These are phyloP conservation scores for Phortica magna DNA, from an alignment of 2,888 invertebrate genomes.

Conservation along the genomic window DNA sequence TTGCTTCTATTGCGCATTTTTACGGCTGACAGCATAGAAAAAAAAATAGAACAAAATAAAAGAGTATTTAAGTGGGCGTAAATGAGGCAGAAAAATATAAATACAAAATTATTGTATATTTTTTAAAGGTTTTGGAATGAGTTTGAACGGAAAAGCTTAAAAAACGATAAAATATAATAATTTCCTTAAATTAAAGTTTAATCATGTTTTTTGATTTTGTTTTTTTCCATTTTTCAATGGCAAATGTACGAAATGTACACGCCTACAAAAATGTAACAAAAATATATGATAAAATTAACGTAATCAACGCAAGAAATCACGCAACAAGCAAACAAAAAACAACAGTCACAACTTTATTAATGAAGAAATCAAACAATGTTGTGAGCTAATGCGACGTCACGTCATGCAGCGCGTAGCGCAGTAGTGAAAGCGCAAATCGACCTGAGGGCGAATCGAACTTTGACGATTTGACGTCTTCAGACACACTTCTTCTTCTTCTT, in stretches of 20 bases:
- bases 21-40: background rate
- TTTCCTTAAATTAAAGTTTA: too few species aligned
- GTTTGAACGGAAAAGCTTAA: background rate
- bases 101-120: background rate
- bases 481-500: background rate
- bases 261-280: background rate
- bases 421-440: slow-evolving; percentile 7
- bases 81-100: slow-evolving; percentile 26
- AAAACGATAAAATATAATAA: background rate
- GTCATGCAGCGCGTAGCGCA: background rate
- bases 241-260: background rate
- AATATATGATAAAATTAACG: background rate
- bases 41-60: background rate
- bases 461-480: background rate
- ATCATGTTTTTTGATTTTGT: background rate
- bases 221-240: background rate
- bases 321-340: background rate
- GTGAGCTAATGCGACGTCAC: background rate
- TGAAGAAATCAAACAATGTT: slow-evolving; percentile 15
- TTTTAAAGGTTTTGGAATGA: background rate
- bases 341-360: background rate
- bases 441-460: background rate
- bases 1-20: slow-evolving; percentile 2
- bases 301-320: background rate
- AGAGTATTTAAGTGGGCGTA: background rate